phyloP scores from a whole-genome alignment of 64 coral and sea anemone species.

The Catalaphyllia jardinei region DNA sequence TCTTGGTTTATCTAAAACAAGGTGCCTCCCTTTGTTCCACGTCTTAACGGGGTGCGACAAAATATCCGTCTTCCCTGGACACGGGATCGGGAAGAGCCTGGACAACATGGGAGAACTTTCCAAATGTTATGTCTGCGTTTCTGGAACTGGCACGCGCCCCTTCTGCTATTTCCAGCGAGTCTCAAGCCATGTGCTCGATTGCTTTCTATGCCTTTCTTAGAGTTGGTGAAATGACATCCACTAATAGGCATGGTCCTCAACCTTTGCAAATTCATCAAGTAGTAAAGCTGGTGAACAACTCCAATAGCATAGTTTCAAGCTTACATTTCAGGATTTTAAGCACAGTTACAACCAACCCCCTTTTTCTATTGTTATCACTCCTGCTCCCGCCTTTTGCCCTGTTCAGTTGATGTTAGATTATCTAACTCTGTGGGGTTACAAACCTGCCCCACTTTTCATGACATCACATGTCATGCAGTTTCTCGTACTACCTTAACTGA shows the following conservation, averaged over 20 bases:
- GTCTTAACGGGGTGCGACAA: no score
- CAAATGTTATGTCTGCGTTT: no score
- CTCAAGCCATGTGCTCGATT: not conserved
- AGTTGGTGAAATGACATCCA: not conserved
- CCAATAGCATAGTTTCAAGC: conserved; percentile 21
- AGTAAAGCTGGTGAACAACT: no score
- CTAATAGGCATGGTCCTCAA: not conserved
- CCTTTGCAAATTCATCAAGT: conserved; percentile 18
- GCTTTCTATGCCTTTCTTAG: not conserved
- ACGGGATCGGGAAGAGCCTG: no score
- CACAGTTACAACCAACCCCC: conserved; percentile 4
- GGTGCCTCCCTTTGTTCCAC: no score
- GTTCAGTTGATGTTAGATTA: conserved; percentile 20
- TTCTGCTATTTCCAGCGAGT: not conserved
- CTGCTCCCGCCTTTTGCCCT: not conserved
- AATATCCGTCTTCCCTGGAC: no score
- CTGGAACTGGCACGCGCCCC: no score
- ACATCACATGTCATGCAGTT: not conserved
- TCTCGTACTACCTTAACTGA: not conserved
- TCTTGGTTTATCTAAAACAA: no score
- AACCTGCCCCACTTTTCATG: conserved; percentile 1
- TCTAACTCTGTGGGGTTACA: not conserved
- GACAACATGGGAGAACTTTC: no score
- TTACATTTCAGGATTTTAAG: conserved; percentile 1
- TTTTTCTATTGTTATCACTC: conserved; percentile 7